phyloP scores from a whole-genome alignment of 1,140 invertebrate species.

The Nebria ingens region DNA sequence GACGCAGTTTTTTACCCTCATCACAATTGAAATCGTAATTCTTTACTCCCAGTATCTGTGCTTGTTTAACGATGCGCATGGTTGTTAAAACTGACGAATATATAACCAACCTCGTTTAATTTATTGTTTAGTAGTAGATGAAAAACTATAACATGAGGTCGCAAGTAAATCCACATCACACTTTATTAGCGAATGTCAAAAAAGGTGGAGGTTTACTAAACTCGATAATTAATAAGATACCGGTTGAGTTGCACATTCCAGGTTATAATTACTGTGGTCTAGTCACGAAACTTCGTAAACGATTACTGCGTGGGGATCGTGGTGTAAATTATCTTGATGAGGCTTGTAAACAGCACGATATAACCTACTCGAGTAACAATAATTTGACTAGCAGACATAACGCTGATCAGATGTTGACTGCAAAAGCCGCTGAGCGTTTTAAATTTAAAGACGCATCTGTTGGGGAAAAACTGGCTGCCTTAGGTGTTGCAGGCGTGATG shows the following conservation, averaged over 20 bases:
- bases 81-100: neutral
- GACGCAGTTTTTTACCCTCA: neutral
- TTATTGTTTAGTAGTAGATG: too few species aligned
- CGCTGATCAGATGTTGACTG: constrained; percentile 28
- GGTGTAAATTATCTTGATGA: constrained; percentile 29
- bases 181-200: neutral
- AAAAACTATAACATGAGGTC: too few species aligned
- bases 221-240: constrained; percentile 21
- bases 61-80: neutral
- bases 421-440: constrained; percentile 28
- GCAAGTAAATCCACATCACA: neutral
- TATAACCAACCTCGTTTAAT: too few species aligned
- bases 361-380: constrained; percentile 11
- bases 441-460: constrained; percentile 26
- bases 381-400: constrained; percentile 14
- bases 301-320: constrained; percentile 23
- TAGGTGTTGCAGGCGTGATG: constrained; percentile 20
- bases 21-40: constrained; percentile 8
- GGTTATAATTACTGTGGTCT: constrained; percentile 26
- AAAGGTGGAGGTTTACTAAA: constrained; percentile 15
- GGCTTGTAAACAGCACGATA: constrained; percentile 24
- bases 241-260: constrained; percentile 24
- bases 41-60: neutral
- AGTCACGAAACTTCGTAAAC: constrained; percentile 22
- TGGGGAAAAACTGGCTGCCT: constrained; percentile 23